These are phyloP conservation scores for Cromileptes altivelis DNA, from an alignment of 2,113 vertebrate genomes.

Conservation along the genomic window DNA sequence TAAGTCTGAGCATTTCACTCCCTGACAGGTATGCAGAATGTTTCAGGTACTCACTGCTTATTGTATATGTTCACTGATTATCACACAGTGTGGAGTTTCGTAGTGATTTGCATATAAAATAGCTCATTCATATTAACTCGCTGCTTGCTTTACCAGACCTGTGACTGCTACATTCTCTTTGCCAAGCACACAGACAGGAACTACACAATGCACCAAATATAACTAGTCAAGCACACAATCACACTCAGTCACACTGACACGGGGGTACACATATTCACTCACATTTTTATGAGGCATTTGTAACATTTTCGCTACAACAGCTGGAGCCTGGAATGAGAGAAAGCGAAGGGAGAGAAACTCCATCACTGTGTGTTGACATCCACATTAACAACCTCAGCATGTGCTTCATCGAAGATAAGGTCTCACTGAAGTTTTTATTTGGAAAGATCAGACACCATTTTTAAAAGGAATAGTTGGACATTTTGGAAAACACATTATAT, in stretches of 20 bases:
- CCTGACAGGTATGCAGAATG: background rate
- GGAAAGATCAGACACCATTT: background rate
- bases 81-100: background rate
- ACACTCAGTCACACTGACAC: slow-evolving; percentile 1
- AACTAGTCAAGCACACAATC: slow-evolving; percentile 9
- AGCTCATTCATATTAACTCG: slow-evolving; percentile 12
- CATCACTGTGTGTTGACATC: slow-evolving; percentile 4
- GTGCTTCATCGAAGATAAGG: background rate
- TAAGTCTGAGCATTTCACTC: background rate
- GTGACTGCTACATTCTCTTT: background rate
- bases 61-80: slow-evolving; percentile 11
- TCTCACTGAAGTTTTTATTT: slow-evolving; percentile 1
- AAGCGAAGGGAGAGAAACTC: background rate
- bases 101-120: slow-evolving; percentile 3
- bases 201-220: slow-evolving; percentile 23
- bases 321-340: slow-evolving; percentile 11
- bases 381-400: slow-evolving; percentile 22
- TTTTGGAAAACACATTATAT: background rate
- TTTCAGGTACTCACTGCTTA: slow-evolving; percentile 24
- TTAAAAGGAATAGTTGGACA: background rate
- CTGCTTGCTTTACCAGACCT: slow-evolving; percentile 5
- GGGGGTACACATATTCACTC: background rate
- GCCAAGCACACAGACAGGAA: background rate
- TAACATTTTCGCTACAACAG: slow-evolving; percentile 4
- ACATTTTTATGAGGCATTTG: background rate